Evolutionary conservation across 2,113 vertebrate species (phyloP).

Genomic region (Aviceda subcristata): DNA sequence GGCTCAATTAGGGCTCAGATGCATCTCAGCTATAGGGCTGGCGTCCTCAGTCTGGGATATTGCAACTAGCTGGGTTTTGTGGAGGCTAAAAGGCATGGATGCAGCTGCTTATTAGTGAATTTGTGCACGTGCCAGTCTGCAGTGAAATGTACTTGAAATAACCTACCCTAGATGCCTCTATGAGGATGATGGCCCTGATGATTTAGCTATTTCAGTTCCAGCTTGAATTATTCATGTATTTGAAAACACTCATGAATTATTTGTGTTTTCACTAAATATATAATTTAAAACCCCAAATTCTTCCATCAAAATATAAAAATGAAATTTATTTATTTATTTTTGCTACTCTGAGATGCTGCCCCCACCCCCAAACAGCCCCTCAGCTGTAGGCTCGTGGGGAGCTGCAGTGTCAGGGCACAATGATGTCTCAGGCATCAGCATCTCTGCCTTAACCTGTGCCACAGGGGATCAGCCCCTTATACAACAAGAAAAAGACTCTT

Average conservation of each 20-base stretch:
- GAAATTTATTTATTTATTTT: neutral
- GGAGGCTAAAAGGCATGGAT: neutral
- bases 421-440: neutral
- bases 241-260: conserved; percentile 69
- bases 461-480: neutral
- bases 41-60: conserved; percentile 10
- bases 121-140: conserved; percentile 59
- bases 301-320: neutral
- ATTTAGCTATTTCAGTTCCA: conserved; percentile 64
- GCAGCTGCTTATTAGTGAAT: conserved; percentile 48
- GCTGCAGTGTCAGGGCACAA: neutral
- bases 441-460: neutral
- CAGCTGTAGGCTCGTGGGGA: fast-evolving
- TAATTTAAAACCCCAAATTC: conserved; percentile 51
- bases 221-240: conserved; percentile 61
- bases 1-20: neutral
- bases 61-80: neutral
- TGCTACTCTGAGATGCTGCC: neutral
- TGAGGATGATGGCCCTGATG: conserved; percentile 54
- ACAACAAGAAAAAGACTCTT: neutral
- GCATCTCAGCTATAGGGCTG: neutral
- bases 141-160: conserved; percentile 65
- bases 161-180: conserved; percentile 45
- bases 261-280: conserved; percentile 64
- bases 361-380: neutral